Conservation (phyloP, 2,113 vertebrate species). For the Monarcha castaneiventris region DNA sequence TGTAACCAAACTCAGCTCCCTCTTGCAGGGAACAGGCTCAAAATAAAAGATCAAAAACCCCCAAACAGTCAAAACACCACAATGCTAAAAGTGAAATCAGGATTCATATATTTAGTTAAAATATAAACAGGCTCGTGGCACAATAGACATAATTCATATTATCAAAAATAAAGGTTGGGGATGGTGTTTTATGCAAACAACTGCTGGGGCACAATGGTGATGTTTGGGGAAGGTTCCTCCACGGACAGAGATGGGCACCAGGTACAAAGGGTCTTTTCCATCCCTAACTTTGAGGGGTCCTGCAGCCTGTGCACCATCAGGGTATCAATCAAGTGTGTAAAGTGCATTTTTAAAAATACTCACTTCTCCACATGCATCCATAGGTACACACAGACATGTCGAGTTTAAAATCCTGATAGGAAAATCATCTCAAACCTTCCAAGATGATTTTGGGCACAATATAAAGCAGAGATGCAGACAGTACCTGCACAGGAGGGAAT, state of each 20-base stretch:
- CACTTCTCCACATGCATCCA: not conserved
- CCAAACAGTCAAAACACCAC: not conserved
- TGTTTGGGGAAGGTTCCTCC: not conserved
- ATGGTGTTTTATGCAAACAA: not conserved
- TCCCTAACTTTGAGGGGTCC: not conserved
- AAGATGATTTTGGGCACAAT: not conserved
- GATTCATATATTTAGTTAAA: not conserved
- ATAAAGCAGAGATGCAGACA: not conserved
- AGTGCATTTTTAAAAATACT: not conserved
- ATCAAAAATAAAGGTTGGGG: not conserved
- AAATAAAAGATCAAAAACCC: not conserved
- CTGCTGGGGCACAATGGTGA: not conserved
- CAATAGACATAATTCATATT: not conserved
- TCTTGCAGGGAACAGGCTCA: not conserved
- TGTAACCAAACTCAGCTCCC: not conserved
- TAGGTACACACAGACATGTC: accelerated
- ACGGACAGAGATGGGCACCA: not conserved
- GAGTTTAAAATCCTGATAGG: not conserved
- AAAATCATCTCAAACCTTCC: not conserved
- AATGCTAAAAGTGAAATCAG: not conserved
- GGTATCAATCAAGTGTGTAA: no score
- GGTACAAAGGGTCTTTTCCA: not conserved
- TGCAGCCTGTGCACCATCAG: not conserved
- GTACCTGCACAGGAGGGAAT: not conserved
- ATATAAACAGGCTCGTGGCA: not conserved